A percentile compares a stretch with the other conserved stretches of the same genome.
phyloP scores from a whole-genome alignment of 2,797 vertebrate genomes.

The Poecile montanus region DNA sequence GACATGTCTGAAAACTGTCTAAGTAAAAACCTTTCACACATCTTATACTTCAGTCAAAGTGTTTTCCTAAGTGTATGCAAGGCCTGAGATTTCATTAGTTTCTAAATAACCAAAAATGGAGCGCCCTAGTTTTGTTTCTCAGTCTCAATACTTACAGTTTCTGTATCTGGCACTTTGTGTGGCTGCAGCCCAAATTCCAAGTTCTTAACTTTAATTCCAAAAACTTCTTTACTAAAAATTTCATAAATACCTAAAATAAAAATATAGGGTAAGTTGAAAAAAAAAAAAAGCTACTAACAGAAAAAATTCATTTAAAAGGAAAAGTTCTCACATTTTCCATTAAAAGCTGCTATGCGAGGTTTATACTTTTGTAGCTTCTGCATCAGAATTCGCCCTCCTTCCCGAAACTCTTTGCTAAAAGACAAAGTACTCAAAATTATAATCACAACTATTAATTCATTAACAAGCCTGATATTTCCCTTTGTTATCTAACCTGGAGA shows the following conservation, averaged over 20 bases:
- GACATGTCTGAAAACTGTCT: background rate
- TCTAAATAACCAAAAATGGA: background rate
- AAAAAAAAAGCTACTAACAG: background rate
- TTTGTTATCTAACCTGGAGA: conserved; percentile 82
- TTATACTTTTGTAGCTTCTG: conserved; percentile 95
- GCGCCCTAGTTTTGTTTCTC: background rate
- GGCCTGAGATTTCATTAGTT: background rate
- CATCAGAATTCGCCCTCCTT: conserved; percentile 96
- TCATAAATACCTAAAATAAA: conserved; percentile 93
- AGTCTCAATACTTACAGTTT: conserved; percentile 85
- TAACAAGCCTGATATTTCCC: background rate
- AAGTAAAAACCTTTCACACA: background rate
- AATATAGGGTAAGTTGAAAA: background rate
- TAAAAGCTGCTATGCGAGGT: conserved; percentile 97
- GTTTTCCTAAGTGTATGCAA: background rate
- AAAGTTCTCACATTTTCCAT: conserved; percentile 87
- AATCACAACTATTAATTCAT: background rate
- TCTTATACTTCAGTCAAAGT: background rate
- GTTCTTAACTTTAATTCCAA: conserved; percentile 94
- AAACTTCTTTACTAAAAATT: conserved; percentile 98
- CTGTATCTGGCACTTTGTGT: conserved; percentile 94
- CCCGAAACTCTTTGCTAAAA: conserved; percentile 93
- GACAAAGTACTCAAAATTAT: conserved; percentile 50
- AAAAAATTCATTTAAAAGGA: background rate
- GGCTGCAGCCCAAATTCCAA: conserved; percentile 97